Base-by-base conservation (phyloP, 2,888 invertebrate genomes). In the Ophioninae sp. region DNA sequence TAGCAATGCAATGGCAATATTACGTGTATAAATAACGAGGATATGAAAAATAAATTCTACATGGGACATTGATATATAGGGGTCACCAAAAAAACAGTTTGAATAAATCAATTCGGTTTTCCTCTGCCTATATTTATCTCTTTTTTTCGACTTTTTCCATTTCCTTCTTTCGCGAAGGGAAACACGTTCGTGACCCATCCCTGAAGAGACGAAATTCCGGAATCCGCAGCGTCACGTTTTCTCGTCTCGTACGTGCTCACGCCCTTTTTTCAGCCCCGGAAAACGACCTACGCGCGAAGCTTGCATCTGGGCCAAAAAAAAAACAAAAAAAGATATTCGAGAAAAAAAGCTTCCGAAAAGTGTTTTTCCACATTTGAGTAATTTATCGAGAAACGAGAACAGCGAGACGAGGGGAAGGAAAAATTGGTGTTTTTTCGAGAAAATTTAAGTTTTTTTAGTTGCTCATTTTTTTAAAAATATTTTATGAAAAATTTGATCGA, bases 101-200 rank as follows among this genome's bases (percentile, higher is more conserved):
- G 30, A 72, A 83, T 83, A 83, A 83, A 83, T 83, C 83, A 83
- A 76, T 73, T 79, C 78, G 77, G 75, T 78, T 80, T 39, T 20
- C 20, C 37, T n/a, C 59, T 39, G 58, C 56, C 30, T 63, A n/a
- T 69, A 22, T 77, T 65, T 56, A 30, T 39, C 56, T 41, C 76
- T 59, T 41, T 72, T 72, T 9, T 65, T 22, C 80, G 1, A 13
- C 56, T 76, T 37, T 23, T 64, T 67, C 44, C 59, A 23, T 51
- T n/a, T 65, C 63, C 23, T 37, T 22, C 63, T 51, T 56, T 39
- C 58, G 68, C 65, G 79, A 78, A 73, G 63, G 23, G 56, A 39
- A 13, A n/a, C 22, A 69, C 74, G 71, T 30, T 41, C 72, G 68
- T 30, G 44, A 71, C 65, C 51, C 63, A 37, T 68, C 77, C 44